Conservation (phyloP, 2,113 vertebrate species). For the Corydoras maculifer region DNA sequence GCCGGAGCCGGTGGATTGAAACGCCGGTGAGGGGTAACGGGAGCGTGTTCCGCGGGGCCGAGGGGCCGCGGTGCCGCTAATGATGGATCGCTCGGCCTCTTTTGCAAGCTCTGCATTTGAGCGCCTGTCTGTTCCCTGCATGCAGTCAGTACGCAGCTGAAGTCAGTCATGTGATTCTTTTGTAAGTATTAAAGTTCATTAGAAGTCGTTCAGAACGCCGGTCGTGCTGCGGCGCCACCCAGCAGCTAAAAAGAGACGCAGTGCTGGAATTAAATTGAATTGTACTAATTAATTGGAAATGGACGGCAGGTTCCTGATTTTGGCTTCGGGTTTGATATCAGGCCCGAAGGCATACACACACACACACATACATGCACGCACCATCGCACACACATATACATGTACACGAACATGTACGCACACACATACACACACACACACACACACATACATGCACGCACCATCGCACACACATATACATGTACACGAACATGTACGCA, state of each 20-base stretch:
- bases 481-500: too few species aligned
- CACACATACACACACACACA: too few species aligned
- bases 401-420: too few species aligned
- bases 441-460: too few species aligned
- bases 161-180: background rate
- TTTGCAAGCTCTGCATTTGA: conserved; percentile 14
- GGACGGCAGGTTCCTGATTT: conserved; percentile 30
- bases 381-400: too few species aligned
- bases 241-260: too few species aligned
- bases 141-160: background rate
- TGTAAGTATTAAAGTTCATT: background rate
- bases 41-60: conserved; percentile 9
- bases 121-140: background rate
- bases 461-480: too few species aligned
- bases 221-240: too few species aligned
- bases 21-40: background rate
- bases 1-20: background rate
- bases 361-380: too few species aligned
- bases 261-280: conserved; percentile 13
- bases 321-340: conserved; percentile 20
- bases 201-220: background rate
- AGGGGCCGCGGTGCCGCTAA: conserved; percentile 7
- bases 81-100: conserved; percentile 10
- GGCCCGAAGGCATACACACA: background rate
- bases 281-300: conserved; percentile 41